These are phyloP conservation scores for Gymnogyps californianus DNA, from an alignment of 2,113 vertebrate species.

Conservation along the genomic window DNA sequence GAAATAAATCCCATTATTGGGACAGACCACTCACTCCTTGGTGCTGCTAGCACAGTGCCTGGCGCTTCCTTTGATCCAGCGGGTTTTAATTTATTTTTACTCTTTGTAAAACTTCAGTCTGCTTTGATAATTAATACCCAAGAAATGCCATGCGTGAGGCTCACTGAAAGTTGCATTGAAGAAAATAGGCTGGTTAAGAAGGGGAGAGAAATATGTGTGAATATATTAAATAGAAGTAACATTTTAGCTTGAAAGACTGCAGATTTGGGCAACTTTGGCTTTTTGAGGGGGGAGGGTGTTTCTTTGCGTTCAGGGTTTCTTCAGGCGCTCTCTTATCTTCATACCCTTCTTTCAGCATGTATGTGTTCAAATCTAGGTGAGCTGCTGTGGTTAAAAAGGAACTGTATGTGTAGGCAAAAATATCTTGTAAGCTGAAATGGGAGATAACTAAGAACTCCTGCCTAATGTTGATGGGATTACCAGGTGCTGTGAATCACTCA, in stretches of 20 bases:
- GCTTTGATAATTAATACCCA: slow-evolving; percentile 57
- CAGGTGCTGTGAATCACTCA: neutral
- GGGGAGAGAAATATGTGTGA: neutral
- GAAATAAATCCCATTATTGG: slow-evolving; percentile 42
- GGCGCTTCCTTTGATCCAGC: slow-evolving; percentile 52
- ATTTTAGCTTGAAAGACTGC: neutral
- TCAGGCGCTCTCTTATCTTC: neutral
- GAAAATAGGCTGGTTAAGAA: slow-evolving; percentile 49
- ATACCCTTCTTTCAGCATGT: neutral
- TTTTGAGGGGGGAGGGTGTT: neutral
- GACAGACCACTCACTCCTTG: slow-evolving; percentile 5
- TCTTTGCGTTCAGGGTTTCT: neutral
- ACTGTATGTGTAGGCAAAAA: neutral
- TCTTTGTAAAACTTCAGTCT: slow-evolving; percentile 49
- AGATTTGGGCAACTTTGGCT: neutral
- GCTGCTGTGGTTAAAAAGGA: neutral
- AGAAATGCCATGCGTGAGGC: slow-evolving; percentile 44
- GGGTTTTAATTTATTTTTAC: slow-evolving; percentile 69
- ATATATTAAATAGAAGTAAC: neutral
- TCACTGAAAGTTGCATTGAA: slow-evolving; percentile 23
- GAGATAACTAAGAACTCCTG: neutral
- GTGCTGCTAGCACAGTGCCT: neutral
- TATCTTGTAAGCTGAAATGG: neutral
- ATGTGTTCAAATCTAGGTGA: neutral
- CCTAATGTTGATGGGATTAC: neutral